Evolutionary conservation across 2,113 vertebrate genomes (phyloP).

Genomic region (Halcyon malimbica): DNA sequence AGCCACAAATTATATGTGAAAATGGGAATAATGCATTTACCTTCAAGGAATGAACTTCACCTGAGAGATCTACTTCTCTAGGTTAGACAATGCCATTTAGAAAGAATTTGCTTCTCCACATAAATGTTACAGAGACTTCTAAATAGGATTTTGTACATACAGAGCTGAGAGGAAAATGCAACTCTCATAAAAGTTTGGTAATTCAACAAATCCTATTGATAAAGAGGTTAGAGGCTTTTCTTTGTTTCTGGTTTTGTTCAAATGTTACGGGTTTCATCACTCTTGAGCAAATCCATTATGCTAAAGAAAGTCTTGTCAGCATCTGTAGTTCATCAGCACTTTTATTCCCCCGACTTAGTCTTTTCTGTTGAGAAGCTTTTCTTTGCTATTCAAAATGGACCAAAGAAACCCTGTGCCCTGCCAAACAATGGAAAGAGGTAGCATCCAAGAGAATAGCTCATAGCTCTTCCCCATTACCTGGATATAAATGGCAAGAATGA

Average conservation of each 20-base stretch:
- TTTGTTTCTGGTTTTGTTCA: not conserved
- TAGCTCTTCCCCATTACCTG: not conserved
- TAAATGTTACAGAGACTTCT: not conserved
- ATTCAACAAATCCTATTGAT: not conserved
- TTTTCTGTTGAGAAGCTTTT: not conserved
- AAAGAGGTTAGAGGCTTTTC: not conserved
- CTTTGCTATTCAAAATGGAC: not conserved
- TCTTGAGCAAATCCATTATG: not conserved
- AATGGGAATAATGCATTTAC: not conserved
- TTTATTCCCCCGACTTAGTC: not conserved
- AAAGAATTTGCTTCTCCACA: not conserved
- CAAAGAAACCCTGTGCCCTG: not conserved
- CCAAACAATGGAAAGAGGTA: not conserved
- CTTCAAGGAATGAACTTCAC: not conserved
- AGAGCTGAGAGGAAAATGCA: not conserved
- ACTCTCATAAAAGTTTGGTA: not conserved
- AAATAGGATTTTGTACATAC: not conserved
- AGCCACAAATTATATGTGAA: not conserved
- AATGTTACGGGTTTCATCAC: not conserved
- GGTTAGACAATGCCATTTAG: not conserved
- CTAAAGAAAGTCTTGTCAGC: not conserved
- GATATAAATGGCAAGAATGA: not conserved
- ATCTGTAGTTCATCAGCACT: not conserved
- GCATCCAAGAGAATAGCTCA: accelerated
- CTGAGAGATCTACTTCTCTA: not conserved